Base-by-base conservation (phyloP, 2,113 vertebrate genomes). In the Argyrosomus japonicus region DNA sequence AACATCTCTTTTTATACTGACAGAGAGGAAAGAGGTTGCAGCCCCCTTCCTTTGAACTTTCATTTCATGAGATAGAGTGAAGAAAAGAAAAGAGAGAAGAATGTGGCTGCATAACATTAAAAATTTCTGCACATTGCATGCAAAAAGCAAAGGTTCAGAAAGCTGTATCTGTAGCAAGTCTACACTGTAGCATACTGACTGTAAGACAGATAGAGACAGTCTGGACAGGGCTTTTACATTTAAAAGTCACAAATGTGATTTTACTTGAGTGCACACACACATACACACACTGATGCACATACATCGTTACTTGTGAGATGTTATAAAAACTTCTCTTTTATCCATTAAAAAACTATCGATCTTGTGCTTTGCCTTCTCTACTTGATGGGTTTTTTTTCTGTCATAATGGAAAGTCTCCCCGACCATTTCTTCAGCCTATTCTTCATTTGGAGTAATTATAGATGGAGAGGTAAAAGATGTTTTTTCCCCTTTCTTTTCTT, bases 361-460 rank as follows among this genome's bases (percentile, higher is more conserved):
- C 91, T 84, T 88, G 81, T 79, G 80, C 91, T 92, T 86, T 92
- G 87, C 91, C 88, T 91, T 93, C 79, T 87, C 76, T 85, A 57
- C 83, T 83, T 90, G 88, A 93, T 87, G 78, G 68, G 29, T 69
- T 87, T 89, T 91, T 91, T 67, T 48, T 25, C 50, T 51, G 81
- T 89, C 91, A 91, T 92, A 93, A 93, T 92, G 91, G 88, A 91
- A 91, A 91, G 89, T 85, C 90, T 91, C 81, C 68, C 50, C 6
- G 18, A 77, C 88, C 90, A 91, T 94, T 91, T 92, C 88, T 89
- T 79, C 87, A 91, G 90, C 84, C 91, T 87, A 92, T 93, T 94
- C 91, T 93, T 95, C 91, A 94, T 94, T 93, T 93, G 91, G 84
- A 92, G 90, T 93, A 94, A 94, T 94, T 93, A 93, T 91, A 90